Percentiles rank a stretch among this genome's conserved stretches.
These are phyloP conservation scores for Aegotheles bennettii DNA, from an alignment of 2,113 vertebrate species.

Conservation along the genomic window DNA sequence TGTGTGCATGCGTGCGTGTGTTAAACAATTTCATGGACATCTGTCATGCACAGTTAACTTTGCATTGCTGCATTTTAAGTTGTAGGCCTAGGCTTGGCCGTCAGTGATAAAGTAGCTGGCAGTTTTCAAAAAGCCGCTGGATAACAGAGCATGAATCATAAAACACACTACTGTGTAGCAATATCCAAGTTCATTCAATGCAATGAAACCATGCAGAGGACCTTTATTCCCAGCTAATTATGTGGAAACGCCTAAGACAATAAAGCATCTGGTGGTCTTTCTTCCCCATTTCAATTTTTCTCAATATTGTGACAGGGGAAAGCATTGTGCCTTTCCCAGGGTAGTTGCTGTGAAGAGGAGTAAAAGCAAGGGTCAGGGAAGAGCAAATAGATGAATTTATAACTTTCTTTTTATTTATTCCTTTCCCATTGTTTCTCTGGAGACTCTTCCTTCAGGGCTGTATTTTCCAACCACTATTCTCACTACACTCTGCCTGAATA, in stretches of 20 bases:
- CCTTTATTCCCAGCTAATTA: slow-evolving; percentile 98
- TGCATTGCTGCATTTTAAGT: slow-evolving; percentile 87
- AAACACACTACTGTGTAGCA: slow-evolving; percentile 87
- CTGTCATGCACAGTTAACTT: slow-evolving; percentile 97
- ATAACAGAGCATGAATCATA: slow-evolving; percentile 87
- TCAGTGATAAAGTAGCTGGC: slow-evolving; percentile 85
- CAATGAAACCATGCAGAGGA: slow-evolving; percentile 89
- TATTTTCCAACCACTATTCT: slow-evolving; percentile 83
- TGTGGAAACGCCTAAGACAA: slow-evolving; percentile 98
- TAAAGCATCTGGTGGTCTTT: slow-evolving; percentile 99
- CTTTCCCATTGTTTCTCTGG: slow-evolving; percentile 81
- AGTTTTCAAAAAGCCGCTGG: slow-evolving; percentile 80
- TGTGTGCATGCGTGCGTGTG: slow-evolving; percentile 74
- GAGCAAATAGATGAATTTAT: slow-evolving; percentile 99
- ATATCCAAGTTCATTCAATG: slow-evolving; percentile 97
- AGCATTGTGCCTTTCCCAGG: slow-evolving; percentile 90
- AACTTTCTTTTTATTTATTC: slow-evolving; percentile 92
- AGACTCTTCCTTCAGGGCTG: slow-evolving; percentile 76
- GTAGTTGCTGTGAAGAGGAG: slow-evolving; percentile 79
- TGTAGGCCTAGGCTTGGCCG: slow-evolving; percentile 74
- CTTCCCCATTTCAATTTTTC: slow-evolving; percentile 89
- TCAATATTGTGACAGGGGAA: slow-evolving; percentile 95
- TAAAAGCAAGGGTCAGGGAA: slow-evolving; percentile 90
- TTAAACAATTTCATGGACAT: slow-evolving; percentile 95
- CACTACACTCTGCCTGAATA: slow-evolving; percentile 77